Evolutionary conservation across 2,888 invertebrate species (phyloP).

Genomic region (Chaitophorus viminalis): DNA sequence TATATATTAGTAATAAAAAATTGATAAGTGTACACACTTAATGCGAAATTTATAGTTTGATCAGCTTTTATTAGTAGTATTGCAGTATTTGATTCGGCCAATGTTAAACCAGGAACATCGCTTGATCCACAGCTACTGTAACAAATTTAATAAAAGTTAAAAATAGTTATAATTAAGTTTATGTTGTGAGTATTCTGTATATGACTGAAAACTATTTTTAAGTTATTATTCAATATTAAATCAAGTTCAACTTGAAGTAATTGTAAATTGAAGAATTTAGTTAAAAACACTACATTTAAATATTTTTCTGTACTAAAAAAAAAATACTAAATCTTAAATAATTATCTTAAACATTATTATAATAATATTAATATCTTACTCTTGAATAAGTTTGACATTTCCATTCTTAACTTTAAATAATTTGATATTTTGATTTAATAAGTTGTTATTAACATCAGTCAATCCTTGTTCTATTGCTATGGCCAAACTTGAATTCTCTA

Average conservation of each 20-base stretch:
- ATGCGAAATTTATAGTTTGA: conserved; percentile 47
- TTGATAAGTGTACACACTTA: conserved; percentile 38
- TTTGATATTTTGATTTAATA: conserved; percentile 43
- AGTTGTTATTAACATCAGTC: not conserved
- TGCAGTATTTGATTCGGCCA: conserved; percentile 40
- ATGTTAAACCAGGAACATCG: conserved; percentile 26
- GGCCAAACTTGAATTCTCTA: conserved; percentile 32
- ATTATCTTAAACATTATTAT: not conserved
- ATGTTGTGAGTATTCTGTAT: too few relatives aligned
- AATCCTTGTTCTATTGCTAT: conserved; percentile 56
- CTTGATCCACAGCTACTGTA: conserved; percentile 32
- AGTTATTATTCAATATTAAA: too few relatives aligned
- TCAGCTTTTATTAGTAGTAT: conserved; percentile 57
- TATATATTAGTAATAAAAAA: conserved; percentile 6
- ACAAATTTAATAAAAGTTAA: conserved; percentile 8
- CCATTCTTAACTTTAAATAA: conserved; percentile 35
- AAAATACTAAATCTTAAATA: not conserved
- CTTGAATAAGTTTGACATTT: conserved; percentile 39
- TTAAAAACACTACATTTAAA: not conserved
- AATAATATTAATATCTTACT: conserved; percentile 27
- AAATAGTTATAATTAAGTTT: not conserved
- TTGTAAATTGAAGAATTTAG: not conserved
- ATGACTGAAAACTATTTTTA: too few relatives aligned
- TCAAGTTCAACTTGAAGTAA: too few relatives aligned
- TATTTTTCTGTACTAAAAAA: not conserved